phyloP scores from a whole-genome alignment of 2,113 vertebrate genomes.

The Baryphthengus martii region DNA sequence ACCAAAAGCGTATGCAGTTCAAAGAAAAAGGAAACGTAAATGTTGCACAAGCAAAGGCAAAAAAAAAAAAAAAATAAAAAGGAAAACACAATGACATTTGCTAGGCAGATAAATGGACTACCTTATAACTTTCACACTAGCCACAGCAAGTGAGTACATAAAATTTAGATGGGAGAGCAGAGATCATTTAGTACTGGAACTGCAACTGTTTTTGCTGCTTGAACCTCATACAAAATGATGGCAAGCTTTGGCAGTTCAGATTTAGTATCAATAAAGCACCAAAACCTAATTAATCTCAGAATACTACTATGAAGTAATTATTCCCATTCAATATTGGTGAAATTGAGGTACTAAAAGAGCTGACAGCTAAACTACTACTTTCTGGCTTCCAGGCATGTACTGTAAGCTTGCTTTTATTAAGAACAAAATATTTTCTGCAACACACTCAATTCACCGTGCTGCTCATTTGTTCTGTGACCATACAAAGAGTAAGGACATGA shows the following conservation, averaged over 20 bases:
- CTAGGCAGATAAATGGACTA: background rate
- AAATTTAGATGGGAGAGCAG: background rate
- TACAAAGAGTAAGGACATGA: background rate
- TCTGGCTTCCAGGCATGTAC: background rate
- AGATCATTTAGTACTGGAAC: background rate
- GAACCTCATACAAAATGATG: background rate
- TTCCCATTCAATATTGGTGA: background rate
- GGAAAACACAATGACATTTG: rapidly evolving
- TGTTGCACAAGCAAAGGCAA: background rate
- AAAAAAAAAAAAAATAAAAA: background rate
- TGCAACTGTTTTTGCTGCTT: background rate
- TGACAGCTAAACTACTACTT: background rate
- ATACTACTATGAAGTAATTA: background rate
- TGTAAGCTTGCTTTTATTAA: background rate
- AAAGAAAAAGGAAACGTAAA: background rate
- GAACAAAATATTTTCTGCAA: background rate
- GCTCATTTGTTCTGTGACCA: background rate
- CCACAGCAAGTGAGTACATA: rapidly evolving
- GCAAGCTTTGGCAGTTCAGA: background rate
- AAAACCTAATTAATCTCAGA: background rate
- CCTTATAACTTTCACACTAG: background rate
- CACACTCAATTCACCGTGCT: background rate
- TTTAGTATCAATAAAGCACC: background rate
- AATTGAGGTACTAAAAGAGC: background rate
- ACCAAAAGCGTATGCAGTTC: background rate